Percentiles rank a stretch among this genome's conserved stretches.
These are phyloP conservation scores for Pogonus chalceus DNA, from an alignment of 1,140 invertebrate genomes.

Conservation along the genomic window DNA sequence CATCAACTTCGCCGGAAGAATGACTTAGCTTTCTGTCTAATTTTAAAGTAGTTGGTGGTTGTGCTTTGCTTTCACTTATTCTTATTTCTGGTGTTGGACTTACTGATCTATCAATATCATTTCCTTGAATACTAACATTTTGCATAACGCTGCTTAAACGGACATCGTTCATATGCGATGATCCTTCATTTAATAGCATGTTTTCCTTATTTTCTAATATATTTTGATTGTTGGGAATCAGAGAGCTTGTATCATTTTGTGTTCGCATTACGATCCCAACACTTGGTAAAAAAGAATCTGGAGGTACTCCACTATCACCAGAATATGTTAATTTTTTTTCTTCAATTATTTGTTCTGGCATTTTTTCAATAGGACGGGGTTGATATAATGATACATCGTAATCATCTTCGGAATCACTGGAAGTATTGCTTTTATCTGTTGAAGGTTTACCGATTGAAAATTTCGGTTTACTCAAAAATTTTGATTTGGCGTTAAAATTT, in stretches of 20 bases:
- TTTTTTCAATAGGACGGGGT: slow-evolving; percentile 20
- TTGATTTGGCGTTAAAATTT: slow-evolving; percentile 28
- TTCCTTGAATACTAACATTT: slow-evolving; percentile 44
- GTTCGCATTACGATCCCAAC: slow-evolving; percentile 55
- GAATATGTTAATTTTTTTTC: slow-evolving; percentile 23
- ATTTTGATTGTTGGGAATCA: slow-evolving; percentile 20
- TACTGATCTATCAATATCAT: slow-evolving; percentile 31
- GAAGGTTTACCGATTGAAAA: slow-evolving; percentile 38
- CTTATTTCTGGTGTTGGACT: slow-evolving; percentile 55
- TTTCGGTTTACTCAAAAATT: slow-evolving; percentile 37
- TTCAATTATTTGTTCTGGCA: slow-evolving; percentile 18
- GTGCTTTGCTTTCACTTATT: slow-evolving; percentile 37
- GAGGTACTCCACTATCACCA: slow-evolving; percentile 18
- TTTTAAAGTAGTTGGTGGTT: slow-evolving; percentile 42
- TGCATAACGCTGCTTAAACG: slow-evolving; percentile 43
- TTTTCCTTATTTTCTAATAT: slow-evolving; percentile 35
- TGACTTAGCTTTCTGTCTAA: slow-evolving; percentile 52
- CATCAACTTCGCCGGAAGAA: slow-evolving; percentile 54
- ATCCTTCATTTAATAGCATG: slow-evolving; percentile 25
- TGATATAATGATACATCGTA: slow-evolving; percentile 42
- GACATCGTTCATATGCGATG: slow-evolving; percentile 37
- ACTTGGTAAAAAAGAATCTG: slow-evolving; percentile 42
- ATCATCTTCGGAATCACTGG: slow-evolving; percentile 40
- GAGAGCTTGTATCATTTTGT: slow-evolving; percentile 18
- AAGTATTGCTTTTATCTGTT: slow-evolving; percentile 23